Base-by-base conservation (phyloP, 1,140 invertebrate species). In the Orchestia grillus region DNA sequence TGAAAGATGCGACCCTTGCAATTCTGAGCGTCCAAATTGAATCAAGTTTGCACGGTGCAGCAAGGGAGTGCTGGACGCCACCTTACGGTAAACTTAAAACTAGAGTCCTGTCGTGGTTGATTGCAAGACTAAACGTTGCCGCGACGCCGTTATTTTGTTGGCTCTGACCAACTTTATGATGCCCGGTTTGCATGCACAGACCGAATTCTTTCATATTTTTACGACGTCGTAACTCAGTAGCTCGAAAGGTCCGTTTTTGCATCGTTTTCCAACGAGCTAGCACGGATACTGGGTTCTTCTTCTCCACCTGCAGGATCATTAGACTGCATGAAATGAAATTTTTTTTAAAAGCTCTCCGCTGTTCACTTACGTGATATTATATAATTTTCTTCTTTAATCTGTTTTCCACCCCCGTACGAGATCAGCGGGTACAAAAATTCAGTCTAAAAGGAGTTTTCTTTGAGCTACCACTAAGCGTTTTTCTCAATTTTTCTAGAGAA, bases 191-290 rank as follows among this genome's bases (percentile, higher is more conserved):
- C 92, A 94, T 94, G 92, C 92, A 94, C 43, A 44, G 44, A 94
- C 92, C 43, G 92, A 94, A 94, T 94, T 94, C 92, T 94, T 94
- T 45, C 92, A 94, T 94, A 94, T 94, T 94, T 94, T 94, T 94
- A 94, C 92, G 92, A 94, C 43, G 92, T 47, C 92, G 92, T 94
- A 45, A 94, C 92, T 94, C 47, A 45, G 43, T 94, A 44, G 43
- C 43, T 19, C 40, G 92, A 47, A 94, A 44, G 92, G 92, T 94
- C 43, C 43, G 92, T n/a, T 94, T 44, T 94, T 94, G 62, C 62
- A 28, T 77, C 62, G 62, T 15, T 77, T 77, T 77, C 62, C 28
- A 77, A 77, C 62, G 62, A 36, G 62, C 62, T 15, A 1, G 62
- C 62, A 77, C 62, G 62, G 28, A 77, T 28, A 77, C 62, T 77